phyloP scores from a whole-genome alignment of 2,113 vertebrate species.

The Proteles cristata region DNA sequence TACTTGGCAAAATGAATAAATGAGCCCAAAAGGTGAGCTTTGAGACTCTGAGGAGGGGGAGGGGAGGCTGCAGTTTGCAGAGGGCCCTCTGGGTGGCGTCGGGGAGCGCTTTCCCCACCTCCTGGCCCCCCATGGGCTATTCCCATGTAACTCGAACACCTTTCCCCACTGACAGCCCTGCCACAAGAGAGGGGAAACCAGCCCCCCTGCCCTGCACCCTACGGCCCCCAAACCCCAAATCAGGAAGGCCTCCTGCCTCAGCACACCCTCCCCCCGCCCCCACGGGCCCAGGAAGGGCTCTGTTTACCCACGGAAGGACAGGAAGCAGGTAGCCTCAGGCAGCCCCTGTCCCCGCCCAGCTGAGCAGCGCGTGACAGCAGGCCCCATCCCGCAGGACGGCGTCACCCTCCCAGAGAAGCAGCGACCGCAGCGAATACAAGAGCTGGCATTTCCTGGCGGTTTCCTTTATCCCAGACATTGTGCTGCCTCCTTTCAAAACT shows the following conservation, averaged over 20 bases:
- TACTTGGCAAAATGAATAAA: not conserved
- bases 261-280: no score
- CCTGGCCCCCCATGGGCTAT: not conserved
- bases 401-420: not conserved
- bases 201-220: not conserved
- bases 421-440: accelerated
- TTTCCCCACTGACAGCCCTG: accelerated
- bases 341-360: not conserved
- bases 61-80: no score
- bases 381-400: accelerated
- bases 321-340: not conserved
- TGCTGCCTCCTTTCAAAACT: not conserved
- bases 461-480: accelerated
- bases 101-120: not conserved
- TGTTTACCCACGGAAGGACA: not conserved
- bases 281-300: not conserved
- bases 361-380: not conserved
- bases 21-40: not conserved
- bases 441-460: not conserved
- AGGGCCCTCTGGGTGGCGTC: not conserved
- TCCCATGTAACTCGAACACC: not conserved
- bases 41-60: not conserved
- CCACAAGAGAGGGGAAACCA: not conserved
- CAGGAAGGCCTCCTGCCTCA: not conserved
- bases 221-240: not conserved